Base-by-base conservation (phyloP, 2,797 vertebrate genomes). In the Coregonus suidteri region DNA sequence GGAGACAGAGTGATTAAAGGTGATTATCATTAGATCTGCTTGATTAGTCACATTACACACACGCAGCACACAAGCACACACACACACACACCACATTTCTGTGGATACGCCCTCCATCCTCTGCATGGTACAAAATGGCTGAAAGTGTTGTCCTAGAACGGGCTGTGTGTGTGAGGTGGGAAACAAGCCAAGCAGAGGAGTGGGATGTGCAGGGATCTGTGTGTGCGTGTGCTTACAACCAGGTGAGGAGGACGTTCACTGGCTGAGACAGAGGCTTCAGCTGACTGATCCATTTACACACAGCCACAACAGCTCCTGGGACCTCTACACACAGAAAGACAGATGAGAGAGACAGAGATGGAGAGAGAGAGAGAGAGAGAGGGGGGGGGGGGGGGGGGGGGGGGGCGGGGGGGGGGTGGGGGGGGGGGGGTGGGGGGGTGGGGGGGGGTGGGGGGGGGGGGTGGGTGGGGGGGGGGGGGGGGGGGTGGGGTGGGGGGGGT, bases 81-180 rank as follows among this genome's bases (percentile, higher is more conserved):
- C 71, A 64, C 71, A 75, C 20, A 66, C 67, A 59, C 80, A 77
- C 67, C 54, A 74, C 76, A 59, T 74, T 77, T 84, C n/a, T 9
- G 20, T 53, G 47, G 75, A 79, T 80, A 85, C 87, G 87, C 86
- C 86, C 86, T 87, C 78, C 84, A 9, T 47, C 41, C 41, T 74
- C 83, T 79, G 81, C 74, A 82, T 90, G 89, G 87, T 87, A 88
- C 88, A 92, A 93, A 91, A 93, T 92, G 89, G 91, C 85, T 88
- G 84, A 1, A 81, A 53, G 79, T 68, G 81, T 85, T 85, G 83
- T 86, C 81, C 81, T 78, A 81, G 83, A 85, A 86, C 85, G 84
- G 81, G 82, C 83, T 83, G 84, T 70, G 25, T n/a, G 85, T 76
- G 75, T 81, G 70, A 65, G 87, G 88, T 85, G 87, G 90, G 90